Evolutionary conservation across 2,113 vertebrate species (phyloP).

Genomic region (Empidonax alnorum): DNA sequence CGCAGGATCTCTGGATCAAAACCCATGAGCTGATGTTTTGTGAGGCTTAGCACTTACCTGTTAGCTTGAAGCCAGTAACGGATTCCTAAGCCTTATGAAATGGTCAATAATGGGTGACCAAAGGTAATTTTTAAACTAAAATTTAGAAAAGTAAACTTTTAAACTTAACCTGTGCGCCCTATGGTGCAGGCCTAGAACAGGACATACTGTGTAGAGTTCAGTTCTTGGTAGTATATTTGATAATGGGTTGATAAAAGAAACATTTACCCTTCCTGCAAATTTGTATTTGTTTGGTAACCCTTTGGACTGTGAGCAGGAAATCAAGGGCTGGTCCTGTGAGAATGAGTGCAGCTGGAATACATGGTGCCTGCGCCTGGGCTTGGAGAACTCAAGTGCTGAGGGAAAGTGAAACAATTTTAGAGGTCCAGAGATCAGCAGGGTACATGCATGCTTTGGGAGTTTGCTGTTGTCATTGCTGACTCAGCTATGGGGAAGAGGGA

Average conservation of each 20-base stretch:
- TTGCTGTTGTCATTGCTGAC: background rate
- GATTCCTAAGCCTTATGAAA: background rate
- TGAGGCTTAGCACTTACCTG: background rate
- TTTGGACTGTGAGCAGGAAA: background rate
- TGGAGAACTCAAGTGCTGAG: background rate
- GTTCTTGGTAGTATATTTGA: background rate
- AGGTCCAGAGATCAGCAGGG: background rate
- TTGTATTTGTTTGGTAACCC: background rate
- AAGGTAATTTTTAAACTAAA: conserved; percentile 19
- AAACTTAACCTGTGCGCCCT: background rate
- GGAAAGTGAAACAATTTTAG: background rate
- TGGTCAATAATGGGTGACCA: background rate
- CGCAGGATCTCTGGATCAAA: background rate
- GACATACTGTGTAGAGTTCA: background rate
- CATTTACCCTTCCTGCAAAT: background rate
- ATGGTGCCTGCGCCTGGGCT: background rate
- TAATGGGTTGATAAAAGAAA: background rate
- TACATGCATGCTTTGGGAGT: background rate
- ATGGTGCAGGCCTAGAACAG: background rate
- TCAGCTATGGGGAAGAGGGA: background rate
- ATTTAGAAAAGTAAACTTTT: background rate
- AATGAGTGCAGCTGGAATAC: background rate
- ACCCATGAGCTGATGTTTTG: background rate
- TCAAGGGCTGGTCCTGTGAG: background rate
- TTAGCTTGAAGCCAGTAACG: background rate